Conservation (phyloP, 2,888 invertebrate genomes). For the Notodonta ziczac region DNA sequence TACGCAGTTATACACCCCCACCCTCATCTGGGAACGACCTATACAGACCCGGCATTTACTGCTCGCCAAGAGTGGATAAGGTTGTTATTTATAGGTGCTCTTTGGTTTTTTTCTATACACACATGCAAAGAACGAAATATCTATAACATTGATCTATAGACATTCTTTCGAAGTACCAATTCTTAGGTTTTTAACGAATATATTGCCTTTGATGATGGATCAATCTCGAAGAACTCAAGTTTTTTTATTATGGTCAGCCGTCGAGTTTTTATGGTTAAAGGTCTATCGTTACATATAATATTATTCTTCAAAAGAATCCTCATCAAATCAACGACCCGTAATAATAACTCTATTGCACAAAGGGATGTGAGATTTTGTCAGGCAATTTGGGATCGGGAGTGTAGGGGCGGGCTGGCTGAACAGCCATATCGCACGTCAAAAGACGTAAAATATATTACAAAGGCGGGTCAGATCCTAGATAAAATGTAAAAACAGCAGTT, state of each 20-base stretch:
- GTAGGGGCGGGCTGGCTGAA: conserved; percentile 56
- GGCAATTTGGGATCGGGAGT: conserved; percentile 67
- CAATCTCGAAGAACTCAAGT: conserved; percentile 8
- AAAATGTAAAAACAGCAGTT: conserved; percentile 12
- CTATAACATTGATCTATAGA: background rate
- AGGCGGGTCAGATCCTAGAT: conserved; percentile 27
- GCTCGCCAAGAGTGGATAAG: conserved; percentile 42
- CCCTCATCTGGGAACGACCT: conserved; percentile 38
- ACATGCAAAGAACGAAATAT: background rate
- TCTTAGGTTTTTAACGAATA: background rate
- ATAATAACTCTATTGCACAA: conserved; percentile 76
- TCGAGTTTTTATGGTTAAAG: conserved; percentile 10
- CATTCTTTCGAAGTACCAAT: background rate
- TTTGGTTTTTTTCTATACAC: conserved; percentile 1
- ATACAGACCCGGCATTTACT: conserved; percentile 45
- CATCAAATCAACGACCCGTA: conserved; percentile 73
- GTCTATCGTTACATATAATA: conserved; percentile 22
- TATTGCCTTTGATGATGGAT: background rate
- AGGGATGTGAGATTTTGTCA: conserved; percentile 71
- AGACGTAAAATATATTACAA: conserved; percentile 44
- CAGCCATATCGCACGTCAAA: conserved; percentile 47
- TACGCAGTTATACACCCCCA: conserved; percentile 69
- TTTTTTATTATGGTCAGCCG: conserved; percentile 1
- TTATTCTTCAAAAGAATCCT: conserved; percentile 46
- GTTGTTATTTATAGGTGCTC: conserved; percentile 37